Evolutionary conservation across 1,140 invertebrate species (phyloP).

Genomic region (Papilio polyxenes): DNA sequence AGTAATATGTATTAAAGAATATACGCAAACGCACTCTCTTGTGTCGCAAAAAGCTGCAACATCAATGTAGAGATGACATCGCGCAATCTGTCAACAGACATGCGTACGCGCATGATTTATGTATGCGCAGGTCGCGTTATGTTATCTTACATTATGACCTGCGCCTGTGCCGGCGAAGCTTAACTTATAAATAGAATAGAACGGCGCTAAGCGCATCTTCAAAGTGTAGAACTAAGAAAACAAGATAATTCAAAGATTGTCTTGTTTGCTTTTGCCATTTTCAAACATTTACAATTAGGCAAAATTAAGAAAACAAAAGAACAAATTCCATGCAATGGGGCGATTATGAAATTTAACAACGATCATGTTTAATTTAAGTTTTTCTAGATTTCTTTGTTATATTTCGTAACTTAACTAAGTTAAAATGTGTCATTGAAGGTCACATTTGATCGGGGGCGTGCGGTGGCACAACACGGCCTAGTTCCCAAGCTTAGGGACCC

Average conservation of each 20-base stretch:
- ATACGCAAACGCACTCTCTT: background rate
- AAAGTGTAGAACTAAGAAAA: background rate
- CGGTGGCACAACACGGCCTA: background rate
- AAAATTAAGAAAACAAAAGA: too few relatives aligned
- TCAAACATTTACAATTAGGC: too few relatives aligned
- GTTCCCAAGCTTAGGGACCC: slow-evolving; percentile 35
- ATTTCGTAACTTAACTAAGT: background rate
- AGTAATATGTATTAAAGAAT: background rate
- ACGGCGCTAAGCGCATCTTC: background rate
- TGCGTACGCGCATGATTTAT: slow-evolving; percentile 34
- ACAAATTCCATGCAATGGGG: too few relatives aligned
- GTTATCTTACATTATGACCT: slow-evolving; percentile 8
- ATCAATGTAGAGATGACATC: slow-evolving; percentile 12
- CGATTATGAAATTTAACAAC: background rate
- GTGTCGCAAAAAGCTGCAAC: slow-evolving; percentile 32
- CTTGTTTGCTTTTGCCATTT: too few relatives aligned
- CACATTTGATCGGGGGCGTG: background rate
- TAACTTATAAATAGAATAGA: slow-evolving; percentile 19
- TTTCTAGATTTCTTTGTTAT: background rate
- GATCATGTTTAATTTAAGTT: background rate
- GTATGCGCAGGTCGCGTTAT: slow-evolving; percentile 22
- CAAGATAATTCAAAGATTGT: too few relatives aligned
- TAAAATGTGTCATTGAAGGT: slow-evolving; percentile 7
- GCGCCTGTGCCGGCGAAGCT: background rate
- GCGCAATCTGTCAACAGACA: slow-evolving; percentile 20